Evolutionary conservation across 64 coral and sea anemone species (phyloP), one percentile per base, ranked within the genome.

Genomic region (Montipora efflorescens): DNA sequence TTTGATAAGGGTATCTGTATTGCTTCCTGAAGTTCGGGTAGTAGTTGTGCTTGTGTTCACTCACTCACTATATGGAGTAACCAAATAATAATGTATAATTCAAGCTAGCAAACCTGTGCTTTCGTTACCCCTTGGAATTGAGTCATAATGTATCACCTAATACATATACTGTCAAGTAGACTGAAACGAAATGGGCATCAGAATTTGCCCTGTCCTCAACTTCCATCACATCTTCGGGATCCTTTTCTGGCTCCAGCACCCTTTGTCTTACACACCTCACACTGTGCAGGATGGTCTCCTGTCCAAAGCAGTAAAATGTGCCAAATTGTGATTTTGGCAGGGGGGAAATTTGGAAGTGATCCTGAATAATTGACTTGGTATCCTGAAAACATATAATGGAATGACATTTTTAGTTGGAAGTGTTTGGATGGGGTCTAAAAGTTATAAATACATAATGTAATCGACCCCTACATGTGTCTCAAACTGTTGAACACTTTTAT

Each of bases 241-340:
- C 25, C 25, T 25, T 25, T 25, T 25, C 25, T 25, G 25, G 25
- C 25, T 25, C 25, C 25, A 25, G 25, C 25, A 25, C 86, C 86
- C 50, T 88, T 88, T 12, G 59, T 67, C 52, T 90, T 90, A 13
- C 88, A 79, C 16, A 91, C 78, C 59, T 91, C 89, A 74, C 77
- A 91, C 46, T 81, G 67, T 14, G 77, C 89, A 52, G 77, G 77
- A 71, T 81, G 89, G 19, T 91, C 89, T 43, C 89, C 78, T 15
- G 44, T 58, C 89, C 78, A 91, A 70, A 81, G 51, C 5, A 82
- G 16, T 8, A 91, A 28, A 4, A 91, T 25, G 28, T 73, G 66
- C 43, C 78, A 45, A 28, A 91, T 91, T 10, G 46, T 72, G 8
- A 73, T 78, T 2, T 81, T 69, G 8, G 10, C 75, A 3, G 87